Evolutionary conservation across 2,888 invertebrate genomes (phyloP).

Genomic region (Agrochola macilenta): DNA sequence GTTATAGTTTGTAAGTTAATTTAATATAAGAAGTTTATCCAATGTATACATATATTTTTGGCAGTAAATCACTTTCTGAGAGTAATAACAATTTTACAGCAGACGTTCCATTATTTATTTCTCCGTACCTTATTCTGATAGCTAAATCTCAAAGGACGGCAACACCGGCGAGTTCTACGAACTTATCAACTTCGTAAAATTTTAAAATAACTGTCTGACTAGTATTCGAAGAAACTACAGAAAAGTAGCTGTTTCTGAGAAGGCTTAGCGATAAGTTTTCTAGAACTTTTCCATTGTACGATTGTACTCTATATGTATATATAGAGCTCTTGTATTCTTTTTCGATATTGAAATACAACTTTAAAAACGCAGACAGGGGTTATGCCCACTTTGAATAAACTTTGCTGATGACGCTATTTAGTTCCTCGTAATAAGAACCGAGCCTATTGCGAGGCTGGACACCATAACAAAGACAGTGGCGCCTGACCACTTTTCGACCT

Average conservation of each 20-base stretch:
- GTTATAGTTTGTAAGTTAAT: too few relatives aligned
- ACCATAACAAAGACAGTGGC: neutral
- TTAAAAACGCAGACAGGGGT: neutral
- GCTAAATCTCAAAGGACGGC: conserved; percentile 22
- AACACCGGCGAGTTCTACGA: conserved; percentile 18
- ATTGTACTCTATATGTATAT: too few relatives aligned
- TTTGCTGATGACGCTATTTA: neutral
- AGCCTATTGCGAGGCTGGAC: neutral
- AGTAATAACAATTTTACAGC: neutral
- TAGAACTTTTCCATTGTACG: conserved; percentile 1
- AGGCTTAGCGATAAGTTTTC: neutral
- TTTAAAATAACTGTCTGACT: conserved; percentile 27
- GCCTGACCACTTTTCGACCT: too few relatives aligned
- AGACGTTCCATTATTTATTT: neutral
- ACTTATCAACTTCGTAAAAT: conserved; percentile 38
- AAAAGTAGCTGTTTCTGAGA: conserved; percentile 13
- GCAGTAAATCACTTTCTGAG: too few relatives aligned
- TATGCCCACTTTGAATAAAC: neutral
- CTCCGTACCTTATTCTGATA: neutral
- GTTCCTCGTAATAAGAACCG: neutral
- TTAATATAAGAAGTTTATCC: too few relatives aligned
- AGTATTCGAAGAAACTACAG: conserved; percentile 11
- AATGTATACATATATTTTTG: too few relatives aligned
- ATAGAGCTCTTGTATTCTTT: neutral
- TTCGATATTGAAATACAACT: neutral